Evolutionary conservation across 2,113 vertebrate genomes (phyloP).

Genomic region (Oncorhynchus kisutch): DNA sequence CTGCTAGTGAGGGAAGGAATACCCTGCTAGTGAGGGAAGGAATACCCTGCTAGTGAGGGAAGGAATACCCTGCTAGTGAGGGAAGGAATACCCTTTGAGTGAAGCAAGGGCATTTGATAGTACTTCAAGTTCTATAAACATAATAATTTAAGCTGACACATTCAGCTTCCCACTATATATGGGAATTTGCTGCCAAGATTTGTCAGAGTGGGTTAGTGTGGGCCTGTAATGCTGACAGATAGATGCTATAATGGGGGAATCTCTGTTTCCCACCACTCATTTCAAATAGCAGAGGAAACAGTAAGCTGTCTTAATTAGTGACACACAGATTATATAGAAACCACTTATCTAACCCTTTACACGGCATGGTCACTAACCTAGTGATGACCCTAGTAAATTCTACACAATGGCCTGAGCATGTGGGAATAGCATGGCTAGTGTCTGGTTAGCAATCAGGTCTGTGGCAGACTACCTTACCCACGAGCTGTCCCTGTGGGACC

Average conservation of each 20-base stretch:
- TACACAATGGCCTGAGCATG: conserved; percentile 3
- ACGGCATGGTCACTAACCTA: neutral
- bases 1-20: no score
- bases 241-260: neutral
- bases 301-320: conserved; percentile 2
- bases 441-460: conserved; percentile 46
- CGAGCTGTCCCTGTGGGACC: conserved; percentile 27
- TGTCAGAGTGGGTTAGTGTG: conserved; percentile 32
- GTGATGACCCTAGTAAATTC: neutral
- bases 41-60: no score
- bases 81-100: no score
- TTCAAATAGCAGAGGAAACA: neutral
- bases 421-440: neutral
- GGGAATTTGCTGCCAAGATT: conserved; percentile 25
- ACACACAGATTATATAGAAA: neutral
- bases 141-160: conserved; percentile 28
- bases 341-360: neutral
- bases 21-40: no score
- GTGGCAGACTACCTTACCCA: conserved; percentile 41
- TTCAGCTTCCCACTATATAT: conserved; percentile 22
- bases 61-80: no score
- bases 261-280: neutral
- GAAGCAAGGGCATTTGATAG: no score
- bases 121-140: conserved; percentile 45
- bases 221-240: neutral